phyloP scores from a whole-genome alignment of 2,888 invertebrate genomes.

The Atethmia centrago region DNA sequence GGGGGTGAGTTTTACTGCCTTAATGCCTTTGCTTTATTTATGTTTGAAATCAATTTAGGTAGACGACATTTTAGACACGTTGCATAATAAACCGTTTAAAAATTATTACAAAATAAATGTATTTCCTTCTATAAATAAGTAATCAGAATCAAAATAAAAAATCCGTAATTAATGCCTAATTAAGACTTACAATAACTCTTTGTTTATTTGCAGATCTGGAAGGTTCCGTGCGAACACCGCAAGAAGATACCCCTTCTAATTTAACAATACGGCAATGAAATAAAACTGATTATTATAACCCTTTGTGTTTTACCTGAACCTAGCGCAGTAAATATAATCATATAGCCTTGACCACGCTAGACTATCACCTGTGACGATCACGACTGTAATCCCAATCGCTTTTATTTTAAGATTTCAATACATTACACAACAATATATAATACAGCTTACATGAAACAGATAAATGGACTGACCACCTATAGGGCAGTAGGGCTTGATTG shows the following conservation, averaged over 20 bases:
- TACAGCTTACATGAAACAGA: not conserved
- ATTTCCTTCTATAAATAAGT: no score
- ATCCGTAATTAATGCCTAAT: no score
- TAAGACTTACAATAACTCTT: not conserved
- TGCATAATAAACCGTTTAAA: not conserved
- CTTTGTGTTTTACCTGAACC: conserved; percentile 11
- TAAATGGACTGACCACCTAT: not conserved
- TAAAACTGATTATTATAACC: not conserved
- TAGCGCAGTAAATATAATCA: not conserved
- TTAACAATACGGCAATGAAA: conserved; percentile 55
- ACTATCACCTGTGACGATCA: not conserved
- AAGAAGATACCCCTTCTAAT: conserved; percentile 65
- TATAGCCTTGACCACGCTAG: not conserved
- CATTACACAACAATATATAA: not conserved
- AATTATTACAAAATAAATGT: not conserved
- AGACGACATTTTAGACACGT: not conserved
- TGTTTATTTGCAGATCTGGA: conserved; percentile 72
- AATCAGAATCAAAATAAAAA: not conserved
- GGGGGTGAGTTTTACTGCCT: conserved; percentile 67
- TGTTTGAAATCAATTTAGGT: not conserved
- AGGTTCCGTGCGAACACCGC: conserved; percentile 71
- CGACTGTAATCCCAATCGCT: not conserved
- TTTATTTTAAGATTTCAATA: not conserved
- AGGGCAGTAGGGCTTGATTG: not conserved
- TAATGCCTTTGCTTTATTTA: not conserved